These are phyloP conservation scores for Pseudeuparius sepicola DNA, from an alignment of 2,888 invertebrate species.

Conservation along the genomic window DNA sequence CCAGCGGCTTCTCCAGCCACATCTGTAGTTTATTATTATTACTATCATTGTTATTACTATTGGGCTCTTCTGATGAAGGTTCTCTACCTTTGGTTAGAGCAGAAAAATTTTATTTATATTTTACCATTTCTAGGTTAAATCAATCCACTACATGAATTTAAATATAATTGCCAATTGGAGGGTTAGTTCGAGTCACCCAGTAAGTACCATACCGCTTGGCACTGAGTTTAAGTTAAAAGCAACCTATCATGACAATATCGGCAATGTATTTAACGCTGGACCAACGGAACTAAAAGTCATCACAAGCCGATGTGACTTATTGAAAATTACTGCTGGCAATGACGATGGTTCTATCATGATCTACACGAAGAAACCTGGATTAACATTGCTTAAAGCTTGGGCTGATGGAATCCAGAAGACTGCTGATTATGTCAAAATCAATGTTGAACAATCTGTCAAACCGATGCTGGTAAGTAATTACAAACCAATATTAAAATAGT, in stretches of 20 bases:
- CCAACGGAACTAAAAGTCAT: constrained; percentile 40
- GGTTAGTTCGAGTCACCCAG: constrained; percentile 27
- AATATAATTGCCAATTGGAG: constrained; percentile 34
- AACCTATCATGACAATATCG: constrained; percentile 31
- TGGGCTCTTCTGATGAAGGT: no score
- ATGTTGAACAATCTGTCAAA: constrained; percentile 35
- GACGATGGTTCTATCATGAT: constrained; percentile 42
- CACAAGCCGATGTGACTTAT: constrained; percentile 41
- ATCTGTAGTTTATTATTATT: no score
- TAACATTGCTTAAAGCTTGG: constrained; percentile 44
- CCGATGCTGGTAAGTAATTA: constrained; percentile 30
- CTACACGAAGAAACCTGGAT: constrained; percentile 40
- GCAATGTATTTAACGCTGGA: constrained; percentile 44
- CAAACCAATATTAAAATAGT: no score
- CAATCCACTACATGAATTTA: constrained; percentile 40
- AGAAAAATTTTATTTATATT: constrained; percentile 25
- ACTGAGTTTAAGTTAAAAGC: constrained; percentile 34
- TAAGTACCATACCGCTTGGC: constrained; percentile 41
- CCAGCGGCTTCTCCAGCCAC: no score
- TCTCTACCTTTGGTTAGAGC: no score
- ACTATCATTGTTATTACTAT: no score
- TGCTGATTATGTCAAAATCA: constrained; percentile 38
- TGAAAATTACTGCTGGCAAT: constrained; percentile 36
- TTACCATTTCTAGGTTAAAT: constrained; percentile 30
- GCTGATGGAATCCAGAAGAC: constrained; percentile 35